Evolutionary conservation across 2,888 invertebrate genomes (phyloP), one percentile per base, ranked within the genome.

Genomic region (Mellilla xanthometata): DNA sequence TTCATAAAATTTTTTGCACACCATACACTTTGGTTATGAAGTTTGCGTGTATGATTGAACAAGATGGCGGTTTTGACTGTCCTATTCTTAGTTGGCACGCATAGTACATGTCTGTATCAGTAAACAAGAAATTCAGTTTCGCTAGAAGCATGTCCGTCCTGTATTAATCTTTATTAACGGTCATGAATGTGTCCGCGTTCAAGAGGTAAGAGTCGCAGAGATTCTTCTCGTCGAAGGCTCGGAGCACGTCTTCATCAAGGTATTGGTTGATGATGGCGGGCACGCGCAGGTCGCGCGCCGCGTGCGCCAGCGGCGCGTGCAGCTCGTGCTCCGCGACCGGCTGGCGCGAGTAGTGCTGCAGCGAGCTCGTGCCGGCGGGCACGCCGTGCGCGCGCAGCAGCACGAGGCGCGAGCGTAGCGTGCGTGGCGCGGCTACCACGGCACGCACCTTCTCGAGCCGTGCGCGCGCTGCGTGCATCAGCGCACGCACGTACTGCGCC

Each of bases 361-460:
- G n/a, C 1, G 41, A 24, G 24, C 24, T 1, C 24, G 19, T 19
- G 19, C 19, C 19, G 3, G 3, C 19, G 19, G 3, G 19, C 19
- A 4, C 19, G 19, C 6, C 3, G 19, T 6, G 6, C 10, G 61
- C 39, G 27, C 58, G 65, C 28, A 78, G 38, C 19, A 71, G 35
- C n/a, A 78, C 59, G 2, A 76, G 29, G 15, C 55, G 60, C 0
- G 76, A 73, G 2, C 54, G 58, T 15, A 77, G 49, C n/a, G 52
- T 43, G 3, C 41, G 51, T 8, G 24, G 24, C 24, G 24, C 24
- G 8, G 24, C 7, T 8, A n/a, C 2, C 24, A 8, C 2, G 2
- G 0, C 0, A 2, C 24, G 24, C 1, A 8, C 24, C 1, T 2
- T 8, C 7, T 1, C 24, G 7, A 24, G 7, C 7, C 24, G 1